Conservation (phyloP, 1,140 invertebrate genomes). For the Drosophila cardini region DNA sequence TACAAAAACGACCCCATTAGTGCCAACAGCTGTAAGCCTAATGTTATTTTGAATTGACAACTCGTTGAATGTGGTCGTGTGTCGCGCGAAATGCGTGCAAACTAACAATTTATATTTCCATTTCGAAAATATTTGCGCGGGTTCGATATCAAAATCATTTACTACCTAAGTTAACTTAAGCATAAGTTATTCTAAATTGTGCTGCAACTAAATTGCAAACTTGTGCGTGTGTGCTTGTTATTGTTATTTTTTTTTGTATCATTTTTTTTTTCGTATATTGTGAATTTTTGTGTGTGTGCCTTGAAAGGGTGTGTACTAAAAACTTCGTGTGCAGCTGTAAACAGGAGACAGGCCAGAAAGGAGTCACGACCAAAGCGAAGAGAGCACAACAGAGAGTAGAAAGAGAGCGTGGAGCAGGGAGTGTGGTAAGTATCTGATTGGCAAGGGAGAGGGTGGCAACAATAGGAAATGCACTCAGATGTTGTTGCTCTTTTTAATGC, state of each 20-base stretch:
- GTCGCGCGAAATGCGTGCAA: conserved; percentile 20
- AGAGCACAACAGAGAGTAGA: neutral
- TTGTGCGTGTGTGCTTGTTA: neutral
- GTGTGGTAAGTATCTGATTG: conserved; percentile 26
- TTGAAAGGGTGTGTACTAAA: conserved; percentile 52
- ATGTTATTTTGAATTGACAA: conserved; percentile 41
- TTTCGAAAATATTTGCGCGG: conserved; percentile 43
- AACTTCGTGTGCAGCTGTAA: conserved; percentile 40
- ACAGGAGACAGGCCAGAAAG: conserved; percentile 27
- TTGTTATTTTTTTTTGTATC: conserved; percentile 11
- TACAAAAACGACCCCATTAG: neutral
- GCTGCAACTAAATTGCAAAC: conserved; percentile 5
- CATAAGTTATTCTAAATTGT: conserved; percentile 4
- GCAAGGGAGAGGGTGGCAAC: conserved; percentile 5
- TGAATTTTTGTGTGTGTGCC: conserved; percentile 31
- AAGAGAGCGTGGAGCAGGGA: conserved; percentile 11
- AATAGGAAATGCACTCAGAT: conserved; percentile 16
- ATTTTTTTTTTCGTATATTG: conserved; percentile 15
- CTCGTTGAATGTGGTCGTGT: conserved; percentile 42
- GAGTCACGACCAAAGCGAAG: conserved; percentile 27
- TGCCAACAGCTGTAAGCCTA: conserved; percentile 29
- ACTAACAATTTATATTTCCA: conserved; percentile 1
- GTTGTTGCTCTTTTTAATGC: conserved; percentile 23
- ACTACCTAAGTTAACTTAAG: neutral
- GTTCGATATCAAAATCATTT: conserved; percentile 12